Evolutionary conservation across 2,888 invertebrate species (phyloP).

Genomic region (Cistogaster globosa): DNA sequence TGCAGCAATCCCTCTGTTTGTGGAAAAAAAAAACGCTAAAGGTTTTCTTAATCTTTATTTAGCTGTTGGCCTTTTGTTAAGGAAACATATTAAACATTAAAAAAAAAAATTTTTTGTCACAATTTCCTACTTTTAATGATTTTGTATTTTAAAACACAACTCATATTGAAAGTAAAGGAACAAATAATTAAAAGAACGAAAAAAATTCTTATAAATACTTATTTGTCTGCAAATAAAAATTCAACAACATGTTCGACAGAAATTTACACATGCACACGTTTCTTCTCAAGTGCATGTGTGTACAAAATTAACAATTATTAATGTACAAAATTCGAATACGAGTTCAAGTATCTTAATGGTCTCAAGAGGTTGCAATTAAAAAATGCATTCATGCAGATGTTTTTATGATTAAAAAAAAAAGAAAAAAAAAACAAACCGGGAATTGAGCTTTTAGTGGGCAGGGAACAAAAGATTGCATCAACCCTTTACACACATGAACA

Average conservation of each 20-base stretch:
- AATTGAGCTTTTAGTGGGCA: slow-evolving; percentile 42
- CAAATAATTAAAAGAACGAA: slow-evolving; percentile 7
- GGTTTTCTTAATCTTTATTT: too few species aligned
- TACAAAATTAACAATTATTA: slow-evolving; percentile 62
- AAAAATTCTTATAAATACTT: neutral
- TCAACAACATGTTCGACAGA: slow-evolving; percentile 38
- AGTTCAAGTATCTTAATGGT: slow-evolving; percentile 58
- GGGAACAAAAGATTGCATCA: slow-evolving; percentile 28
- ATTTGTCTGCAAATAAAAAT: slow-evolving; percentile 34
- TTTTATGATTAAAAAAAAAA: slow-evolving; percentile 48
- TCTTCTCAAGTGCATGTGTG: slow-evolving; percentile 22
- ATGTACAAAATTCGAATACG: slow-evolving; percentile 45
- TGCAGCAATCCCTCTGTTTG: too few species aligned
- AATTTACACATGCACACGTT: slow-evolving; percentile 19
- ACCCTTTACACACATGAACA: slow-evolving; percentile 65
- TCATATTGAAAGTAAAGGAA: slow-evolving; percentile 26
- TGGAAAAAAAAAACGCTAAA: too few species aligned
- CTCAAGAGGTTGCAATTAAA: slow-evolving; percentile 67
- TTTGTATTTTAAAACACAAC: neutral
- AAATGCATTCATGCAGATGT: slow-evolving; percentile 48
- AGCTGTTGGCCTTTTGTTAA: too few species aligned
- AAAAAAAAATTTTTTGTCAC: neutral
- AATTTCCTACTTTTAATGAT: neutral
- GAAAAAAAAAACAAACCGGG: neutral
- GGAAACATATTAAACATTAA: too few species aligned